A percentile compares a stretch with the other conserved stretches of the same genome.
Evolutionary conservation across 2,797 vertebrate species (phyloP).

Genomic region (Platalea minor): DNA sequence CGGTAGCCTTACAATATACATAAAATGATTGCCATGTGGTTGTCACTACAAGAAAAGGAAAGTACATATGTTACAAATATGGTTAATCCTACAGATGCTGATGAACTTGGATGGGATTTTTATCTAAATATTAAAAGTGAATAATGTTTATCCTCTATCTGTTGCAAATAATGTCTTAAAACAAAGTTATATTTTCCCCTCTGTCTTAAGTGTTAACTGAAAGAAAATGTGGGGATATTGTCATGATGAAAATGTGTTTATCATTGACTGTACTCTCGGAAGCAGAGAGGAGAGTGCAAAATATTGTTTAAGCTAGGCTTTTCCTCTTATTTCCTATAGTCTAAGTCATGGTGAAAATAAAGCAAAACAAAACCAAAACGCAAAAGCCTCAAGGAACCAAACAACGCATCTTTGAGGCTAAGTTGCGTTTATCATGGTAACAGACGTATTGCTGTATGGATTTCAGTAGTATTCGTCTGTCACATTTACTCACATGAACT

Average conservation of each 20-base stretch:
- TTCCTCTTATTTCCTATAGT: not conserved
- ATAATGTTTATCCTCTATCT: not conserved
- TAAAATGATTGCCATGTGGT: slow-evolving; percentile 9
- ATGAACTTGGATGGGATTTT: not conserved
- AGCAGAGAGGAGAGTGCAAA: not conserved
- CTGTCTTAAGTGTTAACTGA: not conserved
- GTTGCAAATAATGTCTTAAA: not conserved
- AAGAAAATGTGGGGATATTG: not conserved
- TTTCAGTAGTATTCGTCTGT: slow-evolving; percentile 61
- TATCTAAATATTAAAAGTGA: not conserved
- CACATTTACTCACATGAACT: slow-evolving; percentile 57
- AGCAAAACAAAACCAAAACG: not conserved
- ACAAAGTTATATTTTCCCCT: not conserved
- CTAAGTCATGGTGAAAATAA: not conserved
- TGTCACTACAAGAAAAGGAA: not conserved
- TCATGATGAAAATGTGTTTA: not conserved
- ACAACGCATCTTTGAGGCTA: not conserved
- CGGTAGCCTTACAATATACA: not conserved
- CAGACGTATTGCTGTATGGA: slow-evolving; percentile 47
- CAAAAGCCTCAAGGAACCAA: not conserved
- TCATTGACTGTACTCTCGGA: not conserved
- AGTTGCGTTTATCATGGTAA: slow-evolving; percentile 28
- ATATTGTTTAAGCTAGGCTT: not conserved
- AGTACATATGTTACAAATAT: not conserved
- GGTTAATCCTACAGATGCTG: not conserved